These are phyloP conservation scores for Nomada fabriciana DNA, from an alignment of 2,888 invertebrate genomes.

Conservation along the genomic window DNA sequence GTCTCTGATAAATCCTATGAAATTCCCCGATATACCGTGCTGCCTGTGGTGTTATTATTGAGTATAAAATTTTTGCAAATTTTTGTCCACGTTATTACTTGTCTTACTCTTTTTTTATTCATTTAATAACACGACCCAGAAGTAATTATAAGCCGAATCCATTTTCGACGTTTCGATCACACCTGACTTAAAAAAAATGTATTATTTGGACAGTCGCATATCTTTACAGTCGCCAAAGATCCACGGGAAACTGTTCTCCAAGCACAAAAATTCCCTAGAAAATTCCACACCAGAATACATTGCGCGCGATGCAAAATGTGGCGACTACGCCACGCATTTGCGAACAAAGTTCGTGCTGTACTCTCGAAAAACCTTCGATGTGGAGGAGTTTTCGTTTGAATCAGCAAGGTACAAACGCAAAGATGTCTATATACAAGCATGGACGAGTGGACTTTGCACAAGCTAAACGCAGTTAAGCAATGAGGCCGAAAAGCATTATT, in stretches of 20 bases:
- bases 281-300: slow-evolving; percentile 20
- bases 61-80: too few relatives aligned
- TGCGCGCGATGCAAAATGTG: neutral
- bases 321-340: slow-evolving; percentile 17
- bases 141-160: too few relatives aligned
- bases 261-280: neutral
- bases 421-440: neutral
- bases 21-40: too few relatives aligned
- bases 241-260: neutral
- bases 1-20: neutral
- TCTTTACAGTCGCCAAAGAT: too few relatives aligned
- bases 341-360: slow-evolving; percentile 18
- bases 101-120: too few relatives aligned
- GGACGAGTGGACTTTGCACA: neutral
- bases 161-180: too few relatives aligned
- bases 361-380: slow-evolving; percentile 6
- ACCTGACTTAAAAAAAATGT: neutral
- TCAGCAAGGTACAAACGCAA: neutral
- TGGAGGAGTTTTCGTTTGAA: slow-evolving; percentile 31
- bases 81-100: too few relatives aligned
- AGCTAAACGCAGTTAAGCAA: slow-evolving; percentile 48
- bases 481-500: slow-evolving; percentile 63
- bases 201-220: neutral
- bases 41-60: too few relatives aligned
- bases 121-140: too few relatives aligned